A percentile compares a stretch with the other conserved stretches of the same genome.
Evolutionary conservation across 2,797 vertebrate species (phyloP).

Genomic region (Manis javanica): DNA sequence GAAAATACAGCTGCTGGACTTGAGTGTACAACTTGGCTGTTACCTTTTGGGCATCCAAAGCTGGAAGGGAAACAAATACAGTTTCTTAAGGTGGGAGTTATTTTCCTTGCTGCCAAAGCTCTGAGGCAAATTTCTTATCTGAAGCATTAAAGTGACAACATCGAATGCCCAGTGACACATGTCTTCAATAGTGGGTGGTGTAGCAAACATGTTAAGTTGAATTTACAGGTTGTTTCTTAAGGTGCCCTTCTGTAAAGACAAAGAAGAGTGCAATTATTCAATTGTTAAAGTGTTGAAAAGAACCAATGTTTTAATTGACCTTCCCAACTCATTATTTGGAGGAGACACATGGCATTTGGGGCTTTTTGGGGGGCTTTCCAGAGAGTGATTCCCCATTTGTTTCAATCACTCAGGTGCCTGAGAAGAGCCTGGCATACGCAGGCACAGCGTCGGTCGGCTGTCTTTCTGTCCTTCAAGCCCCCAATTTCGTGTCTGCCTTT

Average conservation of each 20-base stretch:
- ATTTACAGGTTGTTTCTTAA: background rate
- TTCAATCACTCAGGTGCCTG: slow-evolving; percentile 80
- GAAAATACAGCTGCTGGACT: background rate
- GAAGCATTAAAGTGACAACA: background rate
- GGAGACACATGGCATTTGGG: background rate
- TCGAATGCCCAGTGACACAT: background rate
- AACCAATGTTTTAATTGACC: background rate
- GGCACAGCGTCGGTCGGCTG: slow-evolving; percentile 88
- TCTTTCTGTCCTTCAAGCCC: slow-evolving; percentile 89
- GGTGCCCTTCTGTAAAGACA: background rate
- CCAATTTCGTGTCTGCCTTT: slow-evolving; percentile 88
- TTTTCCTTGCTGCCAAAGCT: background rate
- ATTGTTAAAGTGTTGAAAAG: background rate
- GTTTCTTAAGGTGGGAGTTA: background rate
- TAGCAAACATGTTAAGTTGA: background rate
- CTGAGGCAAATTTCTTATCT: background rate
- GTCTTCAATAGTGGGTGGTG: background rate
- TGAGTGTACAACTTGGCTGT: background rate
- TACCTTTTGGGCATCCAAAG: background rate
- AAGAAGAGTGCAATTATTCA: background rate
- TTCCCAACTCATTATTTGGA: background rate
- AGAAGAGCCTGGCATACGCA: slow-evolving; percentile 85
- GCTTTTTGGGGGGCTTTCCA: background rate
- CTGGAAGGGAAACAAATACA: background rate
- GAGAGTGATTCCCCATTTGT: slow-evolving; percentile 17